Evolutionary conservation across 2,113 vertebrate species (phyloP).

Genomic region (Oophaga pumilio): DNA sequence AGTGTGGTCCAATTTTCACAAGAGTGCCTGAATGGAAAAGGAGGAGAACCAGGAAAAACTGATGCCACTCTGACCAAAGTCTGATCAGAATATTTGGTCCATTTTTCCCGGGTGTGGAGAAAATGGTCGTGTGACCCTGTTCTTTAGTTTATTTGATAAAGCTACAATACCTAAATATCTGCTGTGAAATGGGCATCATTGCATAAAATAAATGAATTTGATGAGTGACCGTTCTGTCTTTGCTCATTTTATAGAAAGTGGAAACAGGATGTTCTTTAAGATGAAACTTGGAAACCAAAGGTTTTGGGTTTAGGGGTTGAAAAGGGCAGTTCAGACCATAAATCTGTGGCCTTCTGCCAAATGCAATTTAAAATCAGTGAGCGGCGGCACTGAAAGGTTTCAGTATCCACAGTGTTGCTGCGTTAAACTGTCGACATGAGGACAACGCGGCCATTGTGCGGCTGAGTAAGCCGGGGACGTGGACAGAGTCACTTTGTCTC

Average conservation of each 20-base stretch:
- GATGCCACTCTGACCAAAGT: too few relatives aligned
- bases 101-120: too few relatives aligned
- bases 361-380: slow-evolving; percentile 29
- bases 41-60: too few relatives aligned
- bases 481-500: slow-evolving; percentile 49
- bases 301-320: slow-evolving; percentile 28
- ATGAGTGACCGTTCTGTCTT: not conserved
- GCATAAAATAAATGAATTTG: not conserved
- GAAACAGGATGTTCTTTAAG: not conserved
- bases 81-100: too few relatives aligned
- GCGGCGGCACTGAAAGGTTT: not conserved
- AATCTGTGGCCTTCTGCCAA: slow-evolving; percentile 39
- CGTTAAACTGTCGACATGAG: slow-evolving; percentile 22
- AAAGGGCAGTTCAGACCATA: slow-evolving; percentile 43
- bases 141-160: not conserved
- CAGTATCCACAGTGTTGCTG: slow-evolving; percentile 40
- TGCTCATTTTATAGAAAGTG: not conserved
- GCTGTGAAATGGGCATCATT: not conserved
- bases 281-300: slow-evolving; percentile 15
- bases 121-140: not conserved
- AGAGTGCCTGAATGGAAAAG: too few relatives aligned
- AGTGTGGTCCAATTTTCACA: too few relatives aligned
- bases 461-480: slow-evolving; percentile 20
- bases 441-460: slow-evolving; percentile 43
- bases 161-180: not conserved